Evolutionary conservation across 2,113 vertebrate genomes (phyloP).

Genomic region (Percina caprodes): DNA sequence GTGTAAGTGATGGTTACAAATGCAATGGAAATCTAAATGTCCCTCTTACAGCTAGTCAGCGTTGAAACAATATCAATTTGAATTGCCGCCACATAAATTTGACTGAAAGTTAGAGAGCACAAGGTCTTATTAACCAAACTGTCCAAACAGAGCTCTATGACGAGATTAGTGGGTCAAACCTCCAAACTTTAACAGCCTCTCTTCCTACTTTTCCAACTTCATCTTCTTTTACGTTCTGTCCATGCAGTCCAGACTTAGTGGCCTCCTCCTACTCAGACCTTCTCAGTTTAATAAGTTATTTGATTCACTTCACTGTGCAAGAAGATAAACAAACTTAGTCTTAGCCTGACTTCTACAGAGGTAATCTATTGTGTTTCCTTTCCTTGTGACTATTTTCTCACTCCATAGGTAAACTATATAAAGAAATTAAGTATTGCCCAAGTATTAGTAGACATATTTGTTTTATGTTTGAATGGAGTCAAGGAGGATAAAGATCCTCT

Average conservation of each 20-base stretch:
- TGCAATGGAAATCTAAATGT: not conserved
- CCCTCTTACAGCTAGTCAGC: not conserved
- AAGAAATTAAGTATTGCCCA: not conserved
- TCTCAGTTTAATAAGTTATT: not conserved
- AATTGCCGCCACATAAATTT: not conserved
- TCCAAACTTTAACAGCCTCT: not conserved
- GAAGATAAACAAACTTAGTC: not conserved
- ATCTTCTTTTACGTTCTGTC: not conserved
- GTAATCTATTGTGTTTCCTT: not conserved
- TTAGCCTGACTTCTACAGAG: not conserved
- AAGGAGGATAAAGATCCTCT: too few species aligned
- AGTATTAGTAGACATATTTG: not conserved
- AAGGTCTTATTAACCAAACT: not conserved
- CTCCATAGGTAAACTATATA: not conserved
- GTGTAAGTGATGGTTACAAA: not conserved
- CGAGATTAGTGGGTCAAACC: not conserved
- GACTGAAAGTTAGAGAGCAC: not conserved
- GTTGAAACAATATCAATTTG: not conserved
- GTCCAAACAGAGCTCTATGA: not conserved
- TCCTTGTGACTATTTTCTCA: not conserved
- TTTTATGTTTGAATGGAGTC: not conserved
- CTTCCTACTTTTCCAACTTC: not conserved
- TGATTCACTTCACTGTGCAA: slow-evolving; percentile 5
- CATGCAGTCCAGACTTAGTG: not conserved
- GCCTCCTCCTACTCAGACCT: too few species aligned